These are phyloP conservation scores for Acrossocheilus fasciatus DNA, from an alignment of 2,797 vertebrate genomes.

Conservation along the genomic window DNA sequence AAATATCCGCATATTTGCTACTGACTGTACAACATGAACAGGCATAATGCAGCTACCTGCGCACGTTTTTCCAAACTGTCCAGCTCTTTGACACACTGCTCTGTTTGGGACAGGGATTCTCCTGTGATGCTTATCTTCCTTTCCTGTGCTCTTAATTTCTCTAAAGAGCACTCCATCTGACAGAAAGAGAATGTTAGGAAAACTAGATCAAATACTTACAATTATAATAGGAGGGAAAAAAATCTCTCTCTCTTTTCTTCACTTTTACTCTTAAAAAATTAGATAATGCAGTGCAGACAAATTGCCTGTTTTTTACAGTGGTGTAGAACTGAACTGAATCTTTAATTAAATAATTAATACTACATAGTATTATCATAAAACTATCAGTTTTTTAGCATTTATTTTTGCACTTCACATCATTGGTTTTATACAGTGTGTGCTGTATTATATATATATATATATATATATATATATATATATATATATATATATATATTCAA, in stretches of 20 bases:
- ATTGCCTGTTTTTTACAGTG: neutral
- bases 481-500: neutral
- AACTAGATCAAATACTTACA: neutral
- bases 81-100: constrained; percentile 85
- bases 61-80: constrained; percentile 82
- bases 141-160: constrained; percentile 84
- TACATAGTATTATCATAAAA: neutral
- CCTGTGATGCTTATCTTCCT: constrained; percentile 78
- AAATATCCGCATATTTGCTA: neutral
- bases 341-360: neutral
- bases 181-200: neutral
- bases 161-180: constrained; percentile 86
- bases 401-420: neutral
- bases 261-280: neutral
- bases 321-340: neutral
- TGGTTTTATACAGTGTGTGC: neutral
- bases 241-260: neutral
- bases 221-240: neutral
- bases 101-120: constrained; percentile 81
- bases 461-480: too few relatives aligned
- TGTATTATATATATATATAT: too few relatives aligned
- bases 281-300: neutral
- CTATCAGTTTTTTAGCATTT: neutral
- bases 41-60: constrained; percentile 73
- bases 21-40: neutral